A percentile compares a stretch with the other conserved stretches of the same genome.
phyloP scores from a whole-genome alignment of 2,797 vertebrate genomes.

The Hephaestus fuliginosus region DNA sequence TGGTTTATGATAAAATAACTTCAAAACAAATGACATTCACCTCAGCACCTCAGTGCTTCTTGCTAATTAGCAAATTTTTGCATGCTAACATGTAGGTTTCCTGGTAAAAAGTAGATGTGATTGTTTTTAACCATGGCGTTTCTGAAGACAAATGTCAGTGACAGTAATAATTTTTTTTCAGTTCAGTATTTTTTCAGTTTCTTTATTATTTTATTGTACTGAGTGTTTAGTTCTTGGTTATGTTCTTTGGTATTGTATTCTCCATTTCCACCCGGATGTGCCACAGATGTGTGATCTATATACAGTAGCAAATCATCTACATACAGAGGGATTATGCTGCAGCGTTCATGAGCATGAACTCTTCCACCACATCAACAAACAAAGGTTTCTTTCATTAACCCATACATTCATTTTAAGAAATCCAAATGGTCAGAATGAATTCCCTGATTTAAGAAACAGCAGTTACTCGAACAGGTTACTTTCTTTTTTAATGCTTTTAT shows the following conservation, averaged over 20 bases:
- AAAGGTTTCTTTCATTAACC: slow-evolving; percentile 14
- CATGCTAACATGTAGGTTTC: too few relatives aligned
- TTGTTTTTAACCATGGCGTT: too few relatives aligned
- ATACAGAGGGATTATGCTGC: background rate
- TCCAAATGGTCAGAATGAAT: background rate
- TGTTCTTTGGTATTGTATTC: background rate
- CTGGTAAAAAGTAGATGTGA: too few relatives aligned
- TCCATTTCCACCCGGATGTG: background rate
- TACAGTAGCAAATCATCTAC: background rate
- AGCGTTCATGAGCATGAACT: background rate
- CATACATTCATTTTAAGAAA: background rate
- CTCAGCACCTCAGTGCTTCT: too few relatives aligned
- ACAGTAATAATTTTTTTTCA: too few relatives aligned
- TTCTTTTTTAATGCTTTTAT: background rate
- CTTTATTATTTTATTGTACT: too few relatives aligned
- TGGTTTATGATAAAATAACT: too few relatives aligned
- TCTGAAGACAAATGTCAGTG: too few relatives aligned
- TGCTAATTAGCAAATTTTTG: too few relatives aligned
- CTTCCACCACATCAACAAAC: background rate
- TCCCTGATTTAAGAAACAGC: background rate
- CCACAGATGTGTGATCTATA: background rate
- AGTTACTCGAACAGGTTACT: background rate
- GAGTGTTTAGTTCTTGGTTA: background rate
- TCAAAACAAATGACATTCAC: too few relatives aligned
- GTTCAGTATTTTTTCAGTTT: background rate